Conservation (phyloP, 2,797 vertebrate genomes). For the Peromyscus nudipes region DNA sequence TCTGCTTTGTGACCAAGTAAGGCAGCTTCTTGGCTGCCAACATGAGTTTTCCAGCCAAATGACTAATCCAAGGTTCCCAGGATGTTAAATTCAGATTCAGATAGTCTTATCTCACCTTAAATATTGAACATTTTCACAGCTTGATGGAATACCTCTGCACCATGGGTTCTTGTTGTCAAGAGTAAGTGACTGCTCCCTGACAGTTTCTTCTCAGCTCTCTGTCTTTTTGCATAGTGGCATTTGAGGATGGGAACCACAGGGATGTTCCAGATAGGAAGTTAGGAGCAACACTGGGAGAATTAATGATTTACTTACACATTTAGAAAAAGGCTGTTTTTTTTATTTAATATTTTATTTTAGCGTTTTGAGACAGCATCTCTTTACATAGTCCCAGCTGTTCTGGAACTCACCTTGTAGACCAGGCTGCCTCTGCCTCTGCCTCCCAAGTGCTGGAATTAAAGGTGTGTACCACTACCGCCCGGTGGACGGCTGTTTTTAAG, state of each 20-base stretch:
- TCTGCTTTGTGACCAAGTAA: slow-evolving; percentile 63
- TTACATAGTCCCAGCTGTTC: background rate
- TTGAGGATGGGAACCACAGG: background rate
- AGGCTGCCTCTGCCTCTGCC: background rate
- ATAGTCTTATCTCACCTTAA: slow-evolving; percentile 66
- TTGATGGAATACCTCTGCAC: slow-evolving; percentile 29
- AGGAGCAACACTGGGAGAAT: background rate
- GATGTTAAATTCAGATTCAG: slow-evolving; percentile 77
- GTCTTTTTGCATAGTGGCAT: background rate
- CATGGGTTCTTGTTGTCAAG: background rate
- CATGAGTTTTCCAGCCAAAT: slow-evolving; percentile 72
- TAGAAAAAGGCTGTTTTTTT: background rate
- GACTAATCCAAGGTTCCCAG: slow-evolving; percentile 66
- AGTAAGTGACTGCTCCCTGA: background rate
- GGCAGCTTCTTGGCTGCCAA: slow-evolving; percentile 68
- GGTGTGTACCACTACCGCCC: background rate
- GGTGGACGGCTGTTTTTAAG: slow-evolving; percentile 25
- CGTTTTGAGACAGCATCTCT: background rate
- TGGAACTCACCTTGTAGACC: background rate
- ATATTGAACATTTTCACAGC: slow-evolving; percentile 65
- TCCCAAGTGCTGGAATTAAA: background rate
- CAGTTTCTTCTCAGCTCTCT: background rate
- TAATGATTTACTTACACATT: background rate
- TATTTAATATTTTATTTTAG: background rate
- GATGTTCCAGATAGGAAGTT: background rate